A percentile compares a stretch with the other conserved stretches of the same genome.
These are phyloP conservation scores for Caranx ignobilis DNA, from an alignment of 2,113 vertebrate genomes.

Conservation along the genomic window DNA sequence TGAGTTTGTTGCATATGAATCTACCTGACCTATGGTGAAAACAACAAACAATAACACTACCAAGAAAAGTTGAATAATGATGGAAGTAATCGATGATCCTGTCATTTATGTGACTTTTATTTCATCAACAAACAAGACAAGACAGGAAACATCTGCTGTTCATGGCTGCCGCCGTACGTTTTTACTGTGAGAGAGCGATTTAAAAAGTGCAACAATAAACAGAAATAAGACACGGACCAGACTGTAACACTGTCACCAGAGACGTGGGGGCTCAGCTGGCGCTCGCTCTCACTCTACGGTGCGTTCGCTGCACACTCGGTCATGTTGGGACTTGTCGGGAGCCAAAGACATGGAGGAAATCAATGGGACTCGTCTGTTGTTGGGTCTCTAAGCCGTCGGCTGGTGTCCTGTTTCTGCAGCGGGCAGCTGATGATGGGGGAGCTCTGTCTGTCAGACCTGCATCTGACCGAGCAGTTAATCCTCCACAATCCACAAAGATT, in stretches of 20 bases:
- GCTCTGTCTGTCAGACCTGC: conserved; percentile 64
- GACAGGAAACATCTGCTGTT: too few relatives aligned
- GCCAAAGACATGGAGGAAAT: conserved; percentile 32
- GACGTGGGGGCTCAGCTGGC: conserved; percentile 42
- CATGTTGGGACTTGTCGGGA: conserved; percentile 44
- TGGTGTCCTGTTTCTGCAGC: conserved; percentile 69
- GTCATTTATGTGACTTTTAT: too few relatives aligned
- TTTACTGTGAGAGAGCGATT: too few relatives aligned
- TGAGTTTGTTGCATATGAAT: too few relatives aligned
- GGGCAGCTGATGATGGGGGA: conserved; percentile 68
- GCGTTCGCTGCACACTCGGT: neutral
- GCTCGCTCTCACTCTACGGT: neutral
- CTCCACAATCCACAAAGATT: conserved; percentile 73
- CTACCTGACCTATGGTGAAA: too few relatives aligned
- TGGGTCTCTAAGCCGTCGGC: conserved; percentile 57
- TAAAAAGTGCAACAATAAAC: neutral
- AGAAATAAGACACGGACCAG: neutral
- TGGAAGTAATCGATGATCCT: too few relatives aligned
- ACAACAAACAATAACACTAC: too few relatives aligned
- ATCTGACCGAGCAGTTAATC: conserved; percentile 68
- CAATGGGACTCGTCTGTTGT: conserved; percentile 61
- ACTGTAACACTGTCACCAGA: neutral
- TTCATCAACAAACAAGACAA: too few relatives aligned
- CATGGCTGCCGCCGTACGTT: too few relatives aligned
- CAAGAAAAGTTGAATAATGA: too few relatives aligned